Evolutionary conservation across 2,113 vertebrate genomes (phyloP).

Genomic region (Melanostigma gelatinosum): DNA sequence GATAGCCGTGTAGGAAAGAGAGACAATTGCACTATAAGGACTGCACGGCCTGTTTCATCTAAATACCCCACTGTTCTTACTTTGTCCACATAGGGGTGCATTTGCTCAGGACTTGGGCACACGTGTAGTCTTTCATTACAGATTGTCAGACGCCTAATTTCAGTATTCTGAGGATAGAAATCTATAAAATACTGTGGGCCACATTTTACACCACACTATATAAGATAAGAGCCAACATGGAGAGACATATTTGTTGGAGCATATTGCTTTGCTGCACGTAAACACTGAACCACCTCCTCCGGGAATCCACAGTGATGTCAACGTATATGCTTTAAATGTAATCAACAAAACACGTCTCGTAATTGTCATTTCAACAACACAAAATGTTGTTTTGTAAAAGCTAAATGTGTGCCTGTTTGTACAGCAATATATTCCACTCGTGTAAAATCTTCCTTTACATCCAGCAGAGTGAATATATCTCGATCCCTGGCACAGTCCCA

Average conservation of each 20-base stretch:
- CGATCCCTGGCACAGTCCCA: conserved; percentile 62
- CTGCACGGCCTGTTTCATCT: conserved; percentile 36
- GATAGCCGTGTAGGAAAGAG: not conserved
- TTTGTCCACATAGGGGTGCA: conserved; percentile 79
- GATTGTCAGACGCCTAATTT: conserved; percentile 11
- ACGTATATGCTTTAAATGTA: not conserved
- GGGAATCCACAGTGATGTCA: not conserved
- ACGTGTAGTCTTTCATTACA: conserved; percentile 30
- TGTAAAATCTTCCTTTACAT: conserved; percentile 32
- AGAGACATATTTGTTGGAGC: not conserved
- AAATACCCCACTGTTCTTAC: conserved; percentile 60
- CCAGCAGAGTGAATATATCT: conserved; percentile 47
- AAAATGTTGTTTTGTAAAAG: conserved; percentile 24
- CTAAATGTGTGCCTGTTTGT: conserved; percentile 32
- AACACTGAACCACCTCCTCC: not conserved
- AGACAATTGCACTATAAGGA: not conserved
- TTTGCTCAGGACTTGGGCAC: conserved; percentile 63
- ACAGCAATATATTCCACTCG: conserved; percentile 26
- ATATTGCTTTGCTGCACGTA: not conserved
- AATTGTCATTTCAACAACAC: conserved; percentile 6
- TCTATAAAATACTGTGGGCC: not conserved
- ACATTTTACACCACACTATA: not conserved
- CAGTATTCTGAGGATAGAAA: conserved; percentile 1
- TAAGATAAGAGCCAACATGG: conserved; percentile 1
- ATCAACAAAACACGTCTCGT: not conserved